phyloP scores from a whole-genome alignment of 2,888 invertebrate genomes.

The Epistrophe grossulariae region DNA sequence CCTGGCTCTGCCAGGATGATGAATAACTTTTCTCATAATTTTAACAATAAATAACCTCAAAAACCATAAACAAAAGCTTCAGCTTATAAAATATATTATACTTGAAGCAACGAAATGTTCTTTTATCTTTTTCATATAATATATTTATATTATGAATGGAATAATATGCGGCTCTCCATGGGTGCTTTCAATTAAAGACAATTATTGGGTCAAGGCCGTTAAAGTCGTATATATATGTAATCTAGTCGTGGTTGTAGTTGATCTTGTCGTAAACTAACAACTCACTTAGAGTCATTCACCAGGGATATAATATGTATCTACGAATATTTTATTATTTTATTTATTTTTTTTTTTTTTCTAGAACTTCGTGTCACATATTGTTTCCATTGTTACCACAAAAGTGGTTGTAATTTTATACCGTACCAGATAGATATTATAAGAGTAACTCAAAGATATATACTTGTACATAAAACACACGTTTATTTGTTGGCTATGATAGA shows the following conservation, averaged over 20 bases:
- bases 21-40: constrained; percentile 14
- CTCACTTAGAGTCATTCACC: constrained; percentile 37
- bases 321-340: constrained; percentile 9
- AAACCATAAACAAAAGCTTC: constrained; percentile 47
- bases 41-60: constrained; percentile 35
- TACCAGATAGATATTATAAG: neutral
- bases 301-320: constrained; percentile 1
- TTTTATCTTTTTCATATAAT: constrained; percentile 34
- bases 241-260: neutral
- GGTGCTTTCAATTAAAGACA: constrained; percentile 64
- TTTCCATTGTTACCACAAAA: constrained; percentile 60
- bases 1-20: neutral
- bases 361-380: constrained; percentile 38
- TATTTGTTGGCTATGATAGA: neutral
- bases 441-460: constrained; percentile 24
- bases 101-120: constrained; percentile 12
- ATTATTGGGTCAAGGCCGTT: constrained; percentile 71
- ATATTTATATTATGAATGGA: constrained; percentile 12
- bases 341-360: neutral
- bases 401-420: constrained; percentile 64
- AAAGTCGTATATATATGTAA: constrained; percentile 3
- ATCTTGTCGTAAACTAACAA: constrained; percentile 32
- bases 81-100: neutral
- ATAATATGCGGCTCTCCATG: constrained; percentile 46
- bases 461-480: constrained; percentile 2